Base-by-base conservation (phyloP, 1,140 invertebrate species). In the Araneus ventricosus region DNA sequence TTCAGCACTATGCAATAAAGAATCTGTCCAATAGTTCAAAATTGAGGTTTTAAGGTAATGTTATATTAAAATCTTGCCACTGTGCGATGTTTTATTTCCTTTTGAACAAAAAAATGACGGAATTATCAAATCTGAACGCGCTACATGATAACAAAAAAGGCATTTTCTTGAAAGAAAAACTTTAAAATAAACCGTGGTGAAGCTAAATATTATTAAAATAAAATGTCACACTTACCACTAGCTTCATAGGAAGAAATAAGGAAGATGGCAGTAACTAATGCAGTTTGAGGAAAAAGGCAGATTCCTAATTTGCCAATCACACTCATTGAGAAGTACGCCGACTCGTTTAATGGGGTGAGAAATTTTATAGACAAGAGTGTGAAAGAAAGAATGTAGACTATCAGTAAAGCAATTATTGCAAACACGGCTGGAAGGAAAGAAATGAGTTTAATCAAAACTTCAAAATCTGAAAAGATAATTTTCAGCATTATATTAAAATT, bases 201-300 rank as follows among this genome's bases (percentile, higher is more conserved):
- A 14, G 17, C 10, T 52, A 17, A 52, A 52, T 52, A 17, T 14
- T 52, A 52, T 0, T 14, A 14, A 14, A 1, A 8, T 17, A 52
- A 52, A 52, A 52, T 39, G 34, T 8, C n/a, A 7, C 39, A 90
- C 75, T 80, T 90, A 84, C 89, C 89, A 82, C 10, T 84, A 0
- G 37, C 22, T 86, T 92, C 90, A 70, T 70, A 86, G n/a, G 52
- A 63, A 4, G 82, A 27, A 0, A 92, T 22, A n/a, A 92, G 27
- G 10, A 34, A 45, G 39, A 92, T 70, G 8, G 57, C 22, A 22
- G 90, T 75, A 7, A 70, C 34, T n/a, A 92, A 37, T 34, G 79
- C 57, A 22, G 82, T 82, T 57, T 59, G 24, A 6, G 90, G 90
- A 1, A 92, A 39, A 14, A 86, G 39, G n/a, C 90, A 92, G n/a